Conservation (phyloP, 1,140 invertebrate genomes). For the Listronotus bonariensis region DNA sequence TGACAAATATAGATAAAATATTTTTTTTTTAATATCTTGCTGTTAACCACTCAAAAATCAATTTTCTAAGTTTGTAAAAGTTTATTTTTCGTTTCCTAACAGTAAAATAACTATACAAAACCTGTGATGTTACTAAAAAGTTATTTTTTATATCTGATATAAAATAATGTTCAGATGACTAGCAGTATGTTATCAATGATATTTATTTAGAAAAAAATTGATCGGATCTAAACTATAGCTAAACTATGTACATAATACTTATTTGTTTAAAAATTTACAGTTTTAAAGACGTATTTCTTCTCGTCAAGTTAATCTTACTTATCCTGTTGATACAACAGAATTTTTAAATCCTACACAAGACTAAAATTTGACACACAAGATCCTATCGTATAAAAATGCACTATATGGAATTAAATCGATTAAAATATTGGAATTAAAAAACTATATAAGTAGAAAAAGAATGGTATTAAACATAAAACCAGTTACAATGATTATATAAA, state of each 20-base stretch:
- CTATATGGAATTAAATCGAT: constrained; percentile 6
- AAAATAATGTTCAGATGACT: constrained; percentile 8
- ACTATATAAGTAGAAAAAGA: background rate
- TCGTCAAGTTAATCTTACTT: background rate
- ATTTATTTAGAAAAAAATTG: background rate
- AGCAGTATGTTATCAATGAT: background rate
- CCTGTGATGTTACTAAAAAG: no score
- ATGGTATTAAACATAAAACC: background rate
- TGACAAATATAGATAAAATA: no score
- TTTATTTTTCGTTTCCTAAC: no score
- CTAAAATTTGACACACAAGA: constrained; percentile 16
- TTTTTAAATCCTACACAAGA: background rate
- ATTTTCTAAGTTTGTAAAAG: no score
- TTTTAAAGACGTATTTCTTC: background rate
- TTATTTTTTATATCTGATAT: no score
- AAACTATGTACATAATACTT: constrained; percentile 9
- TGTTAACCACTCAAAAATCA: no score
- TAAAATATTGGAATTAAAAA: constrained; percentile 8
- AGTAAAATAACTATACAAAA: no score
- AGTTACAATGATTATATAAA: background rate
- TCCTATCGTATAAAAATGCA: constrained; percentile 6
- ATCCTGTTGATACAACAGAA: constrained; percentile 32
- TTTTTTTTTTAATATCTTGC: no score
- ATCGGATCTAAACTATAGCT: background rate
- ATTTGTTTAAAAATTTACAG: constrained; percentile 3